Evolutionary conservation across 2,797 vertebrate species (phyloP).

Genomic region (Hafferia zeledoni): DNA sequence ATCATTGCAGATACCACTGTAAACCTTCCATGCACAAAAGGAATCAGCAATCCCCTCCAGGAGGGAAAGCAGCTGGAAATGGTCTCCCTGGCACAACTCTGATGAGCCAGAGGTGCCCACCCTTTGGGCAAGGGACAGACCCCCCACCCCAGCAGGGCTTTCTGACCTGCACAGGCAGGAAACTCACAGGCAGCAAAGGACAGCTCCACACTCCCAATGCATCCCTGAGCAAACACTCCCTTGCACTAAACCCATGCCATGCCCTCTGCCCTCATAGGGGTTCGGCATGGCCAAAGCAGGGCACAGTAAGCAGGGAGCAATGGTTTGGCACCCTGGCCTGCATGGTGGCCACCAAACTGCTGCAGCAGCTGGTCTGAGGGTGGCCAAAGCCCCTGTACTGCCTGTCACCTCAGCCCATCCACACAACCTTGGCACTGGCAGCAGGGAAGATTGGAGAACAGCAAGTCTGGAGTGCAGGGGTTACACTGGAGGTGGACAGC

Average conservation of each 20-base stretch:
- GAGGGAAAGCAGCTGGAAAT: not conserved
- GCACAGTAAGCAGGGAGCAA: not conserved
- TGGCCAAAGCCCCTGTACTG: not conserved
- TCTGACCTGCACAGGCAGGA: not conserved
- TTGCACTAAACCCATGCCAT: accelerated
- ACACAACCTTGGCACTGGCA: not conserved
- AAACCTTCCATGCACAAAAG: not conserved
- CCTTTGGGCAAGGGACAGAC: not conserved
- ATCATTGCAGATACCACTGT: not conserved
- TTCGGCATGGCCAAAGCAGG: not conserved
- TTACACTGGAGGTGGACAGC: not conserved
- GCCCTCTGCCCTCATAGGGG: not conserved
- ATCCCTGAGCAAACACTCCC: not conserved
- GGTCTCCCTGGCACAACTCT: not conserved
- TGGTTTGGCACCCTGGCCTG: not conserved
- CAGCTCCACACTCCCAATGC: not conserved
- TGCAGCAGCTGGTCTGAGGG: not conserved
- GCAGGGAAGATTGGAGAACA: not conserved
- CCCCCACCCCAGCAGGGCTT: accelerated
- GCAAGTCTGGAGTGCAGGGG: not conserved
- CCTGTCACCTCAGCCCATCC: not conserved
- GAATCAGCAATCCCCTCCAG: not conserved
- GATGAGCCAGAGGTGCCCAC: accelerated
- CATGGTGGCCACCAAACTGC: not conserved
- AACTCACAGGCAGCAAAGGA: not conserved